These are phyloP conservation scores for Dicyrtomina minuta DNA, from an alignment of 2,888 invertebrate genomes.

Conservation along the genomic window DNA sequence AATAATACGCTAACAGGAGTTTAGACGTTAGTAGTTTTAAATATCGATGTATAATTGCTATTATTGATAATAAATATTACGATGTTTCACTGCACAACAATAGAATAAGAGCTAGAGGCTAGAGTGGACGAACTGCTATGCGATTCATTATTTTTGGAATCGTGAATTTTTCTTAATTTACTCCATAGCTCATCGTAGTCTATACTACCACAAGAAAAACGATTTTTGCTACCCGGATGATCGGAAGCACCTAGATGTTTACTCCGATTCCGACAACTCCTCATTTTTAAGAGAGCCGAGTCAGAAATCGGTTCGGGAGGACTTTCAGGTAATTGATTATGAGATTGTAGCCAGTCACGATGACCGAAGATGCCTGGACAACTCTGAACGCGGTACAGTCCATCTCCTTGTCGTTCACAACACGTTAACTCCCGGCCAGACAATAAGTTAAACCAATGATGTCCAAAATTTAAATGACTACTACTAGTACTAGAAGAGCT, in stretches of 20 bases:
- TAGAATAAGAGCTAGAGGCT: slow-evolving; percentile 48
- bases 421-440: slow-evolving; percentile 41
- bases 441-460: slow-evolving; percentile 44
- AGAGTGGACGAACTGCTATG: slow-evolving; percentile 47
- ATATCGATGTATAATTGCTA: too few relatives aligned
- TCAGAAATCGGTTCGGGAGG: slow-evolving; percentile 46
- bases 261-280: slow-evolving; percentile 42
- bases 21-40: too few relatives aligned
- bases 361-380: slow-evolving; percentile 54
- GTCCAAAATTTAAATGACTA: slow-evolving; percentile 42
- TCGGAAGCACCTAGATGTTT: slow-evolving; percentile 39
- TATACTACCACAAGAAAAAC: slow-evolving; percentile 42
- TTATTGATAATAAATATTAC: too few relatives aligned
- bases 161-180: slow-evolving; percentile 41
- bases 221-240: slow-evolving; percentile 36
- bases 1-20: too few relatives aligned
- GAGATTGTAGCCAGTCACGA: slow-evolving; percentile 42
- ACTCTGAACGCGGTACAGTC: slow-evolving; percentile 54
- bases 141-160: slow-evolving; percentile 39
- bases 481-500: slow-evolving; percentile 41
- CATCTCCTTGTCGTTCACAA: slow-evolving; percentile 45
- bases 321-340: slow-evolving; percentile 47
- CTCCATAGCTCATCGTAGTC: slow-evolving; percentile 45
- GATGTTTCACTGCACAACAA: slow-evolving; percentile 42
- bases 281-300: slow-evolving; percentile 43